Evolutionary conservation across 1,140 invertebrate species (phyloP).

Genomic region (Zaprionus davidi): DNA sequence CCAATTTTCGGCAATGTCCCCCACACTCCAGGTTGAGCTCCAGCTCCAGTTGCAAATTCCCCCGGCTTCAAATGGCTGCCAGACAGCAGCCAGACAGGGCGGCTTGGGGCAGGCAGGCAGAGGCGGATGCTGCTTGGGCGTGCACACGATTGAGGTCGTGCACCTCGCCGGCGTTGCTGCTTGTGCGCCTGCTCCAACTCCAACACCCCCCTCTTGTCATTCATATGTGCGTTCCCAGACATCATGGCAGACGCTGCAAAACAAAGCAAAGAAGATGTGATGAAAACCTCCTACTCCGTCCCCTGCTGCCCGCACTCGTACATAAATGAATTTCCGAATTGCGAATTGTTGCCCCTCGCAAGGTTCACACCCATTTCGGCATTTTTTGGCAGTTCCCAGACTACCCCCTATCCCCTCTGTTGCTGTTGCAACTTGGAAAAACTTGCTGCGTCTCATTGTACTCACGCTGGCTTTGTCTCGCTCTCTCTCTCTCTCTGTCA

Average conservation of each 20-base stretch:
- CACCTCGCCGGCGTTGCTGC: constrained; percentile 60
- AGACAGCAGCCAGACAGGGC: constrained; percentile 74
- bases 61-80: constrained; percentile 30
- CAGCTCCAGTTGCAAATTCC: constrained; percentile 25
- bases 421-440: neutral
- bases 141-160: constrained; percentile 80
- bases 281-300: neutral
- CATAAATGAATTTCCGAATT: constrained; percentile 76
- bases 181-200: constrained; percentile 73
- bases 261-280: constrained; percentile 42
- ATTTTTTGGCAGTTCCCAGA: constrained; percentile 59
- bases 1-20: constrained; percentile 70
- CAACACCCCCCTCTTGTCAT: neutral
- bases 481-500: constrained; percentile 10
- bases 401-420: neutral
- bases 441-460: constrained; percentile 7
- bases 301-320: constrained; percentile 20
- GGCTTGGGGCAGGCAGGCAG: constrained; percentile 62
- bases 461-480: neutral
- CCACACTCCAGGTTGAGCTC: constrained; percentile 24
- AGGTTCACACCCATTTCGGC: constrained; percentile 50
- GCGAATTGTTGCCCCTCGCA: constrained; percentile 53
- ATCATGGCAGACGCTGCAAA: constrained; percentile 66
- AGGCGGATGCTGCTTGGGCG: constrained; percentile 25
- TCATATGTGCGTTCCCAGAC: constrained; percentile 77